Evolutionary conservation across 2,797 vertebrate genomes (phyloP), one percentile per base, ranked within the genome.

Genomic region (Microcaecilia unicolor): DNA sequence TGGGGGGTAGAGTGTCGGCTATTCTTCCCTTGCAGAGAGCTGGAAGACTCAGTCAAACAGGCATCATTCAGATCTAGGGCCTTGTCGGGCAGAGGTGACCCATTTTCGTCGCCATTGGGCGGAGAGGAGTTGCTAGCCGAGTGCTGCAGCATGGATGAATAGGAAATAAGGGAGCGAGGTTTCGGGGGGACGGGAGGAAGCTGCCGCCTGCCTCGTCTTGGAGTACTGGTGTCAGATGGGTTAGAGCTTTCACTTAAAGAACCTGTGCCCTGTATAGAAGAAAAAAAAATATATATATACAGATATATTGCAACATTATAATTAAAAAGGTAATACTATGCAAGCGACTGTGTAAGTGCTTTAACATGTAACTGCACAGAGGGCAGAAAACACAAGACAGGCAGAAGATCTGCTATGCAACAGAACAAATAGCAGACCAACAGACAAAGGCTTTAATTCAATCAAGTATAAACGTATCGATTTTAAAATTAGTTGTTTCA

Each of bases 161-260:
- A 99, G 46, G 92, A 96, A 25, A 99, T 89, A 61, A 93, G 86
- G 15, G 96, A 95, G 26, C 96, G 85, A 0, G 95, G 92, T 38
- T 90, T 90, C 15, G 91, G 86, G 2, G 96, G 95, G 3, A 97
- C 91, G 2, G 91, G 90, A 1, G 96, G 96, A 25, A 98, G 87
- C 72, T 98, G 95, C 26, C 96, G 89, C 4, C 90, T 87, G 38
- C 90, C 86, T 25, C 88, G 84, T 43, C 72, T 76, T 11, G 93
- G 90, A 2, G 90, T 94, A 51, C 85, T 70, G 58, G 82, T 86
- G 55, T 95, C 95, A 16, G 90, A 86, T 12, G 83, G 87, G 48
- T 83, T 84, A 13, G 92, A 90, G 56, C 91, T 93, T 58, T 75
- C 86, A 1, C 74, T 85, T 56, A 83, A 50, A 22, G 91, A 87